These are phyloP conservation scores for Nasonia vitripennis DNA, from an alignment of 1,140 invertebrate species.

Conservation along the genomic window DNA sequence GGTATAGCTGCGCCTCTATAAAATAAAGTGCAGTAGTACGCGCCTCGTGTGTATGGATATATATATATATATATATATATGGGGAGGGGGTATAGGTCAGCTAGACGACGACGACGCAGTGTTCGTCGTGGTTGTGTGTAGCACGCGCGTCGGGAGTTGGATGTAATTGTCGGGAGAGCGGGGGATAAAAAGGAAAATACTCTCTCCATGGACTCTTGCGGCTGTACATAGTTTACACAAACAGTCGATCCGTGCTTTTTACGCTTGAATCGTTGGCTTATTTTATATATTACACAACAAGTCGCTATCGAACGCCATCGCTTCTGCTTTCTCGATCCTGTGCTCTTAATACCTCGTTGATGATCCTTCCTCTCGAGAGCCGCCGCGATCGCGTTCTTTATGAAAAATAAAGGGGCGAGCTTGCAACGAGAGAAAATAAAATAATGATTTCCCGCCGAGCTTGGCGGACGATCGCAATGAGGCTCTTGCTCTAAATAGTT, in stretches of 20 bases:
- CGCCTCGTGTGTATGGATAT: neutral
- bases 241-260: slow-evolving; percentile 27
- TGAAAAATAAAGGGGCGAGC: neutral
- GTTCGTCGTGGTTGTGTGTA: neutral
- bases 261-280: slow-evolving; percentile 10
- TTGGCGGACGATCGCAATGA: slow-evolving; percentile 29
- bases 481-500: slow-evolving; percentile 18
- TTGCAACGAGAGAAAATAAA: neutral
- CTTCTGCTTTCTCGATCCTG: neutral
- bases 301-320: neutral
- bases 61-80: neutral
- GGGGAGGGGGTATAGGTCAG: neutral
- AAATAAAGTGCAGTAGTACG: neutral
- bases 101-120: neutral
- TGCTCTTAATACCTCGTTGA: neutral
- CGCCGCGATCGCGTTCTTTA: neutral
- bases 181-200: neutral
- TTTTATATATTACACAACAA: neutral
- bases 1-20: neutral
- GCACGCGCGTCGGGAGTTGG: neutral
- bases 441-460: slow-evolving; percentile 11
- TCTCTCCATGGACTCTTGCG: neutral
- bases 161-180: neutral
- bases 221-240: neutral
- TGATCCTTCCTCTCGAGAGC: neutral